Conservation (phyloP, 2,888 invertebrate species). For the Chymomyza fuscimana region DNA sequence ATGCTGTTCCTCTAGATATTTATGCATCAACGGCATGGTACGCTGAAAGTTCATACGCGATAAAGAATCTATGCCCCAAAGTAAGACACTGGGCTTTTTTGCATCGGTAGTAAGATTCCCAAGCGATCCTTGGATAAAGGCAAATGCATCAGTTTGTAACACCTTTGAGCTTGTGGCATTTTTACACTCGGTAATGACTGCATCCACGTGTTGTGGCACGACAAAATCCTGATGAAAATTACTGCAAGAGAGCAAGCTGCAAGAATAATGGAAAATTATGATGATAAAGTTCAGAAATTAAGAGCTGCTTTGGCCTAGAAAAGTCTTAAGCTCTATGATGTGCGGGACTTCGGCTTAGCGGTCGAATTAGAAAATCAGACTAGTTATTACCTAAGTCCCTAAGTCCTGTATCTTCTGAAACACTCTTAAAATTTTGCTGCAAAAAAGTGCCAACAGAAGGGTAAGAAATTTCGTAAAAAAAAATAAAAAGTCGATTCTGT, state of each 20-base stretch:
- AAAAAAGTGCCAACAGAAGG: too few relatives aligned
- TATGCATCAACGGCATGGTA: constrained; percentile 86
- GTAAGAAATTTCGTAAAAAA: too few relatives aligned
- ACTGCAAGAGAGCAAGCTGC: constrained; percentile 61
- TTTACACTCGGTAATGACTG: constrained; percentile 68
- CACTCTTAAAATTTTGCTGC: too few relatives aligned
- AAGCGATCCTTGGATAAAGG: constrained; percentile 80
- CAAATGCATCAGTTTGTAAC: constrained; percentile 80
- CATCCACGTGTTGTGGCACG: constrained; percentile 61
- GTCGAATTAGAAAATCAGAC: too few relatives aligned
- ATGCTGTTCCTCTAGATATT: constrained; percentile 82
- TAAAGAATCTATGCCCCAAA: constrained; percentile 92
- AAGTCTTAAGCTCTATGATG: too few relatives aligned
- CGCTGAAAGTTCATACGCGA: constrained; percentile 88
- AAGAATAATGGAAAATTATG: not conserved
- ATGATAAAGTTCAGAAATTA: too few relatives aligned
- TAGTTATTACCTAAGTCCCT: too few relatives aligned
- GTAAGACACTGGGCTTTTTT: constrained; percentile 83
- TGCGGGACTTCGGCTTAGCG: too few relatives aligned
- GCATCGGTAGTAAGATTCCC: constrained; percentile 48
- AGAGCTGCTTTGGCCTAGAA: too few relatives aligned
- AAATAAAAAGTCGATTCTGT: too few relatives aligned
- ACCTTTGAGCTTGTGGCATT: constrained; percentile 72
- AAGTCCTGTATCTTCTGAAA: too few relatives aligned
- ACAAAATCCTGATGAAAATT: constrained; percentile 60